These are phyloP conservation scores for Ceraclea dissimilis DNA, from an alignment of 2,888 invertebrate genomes.

Conservation along the genomic window DNA sequence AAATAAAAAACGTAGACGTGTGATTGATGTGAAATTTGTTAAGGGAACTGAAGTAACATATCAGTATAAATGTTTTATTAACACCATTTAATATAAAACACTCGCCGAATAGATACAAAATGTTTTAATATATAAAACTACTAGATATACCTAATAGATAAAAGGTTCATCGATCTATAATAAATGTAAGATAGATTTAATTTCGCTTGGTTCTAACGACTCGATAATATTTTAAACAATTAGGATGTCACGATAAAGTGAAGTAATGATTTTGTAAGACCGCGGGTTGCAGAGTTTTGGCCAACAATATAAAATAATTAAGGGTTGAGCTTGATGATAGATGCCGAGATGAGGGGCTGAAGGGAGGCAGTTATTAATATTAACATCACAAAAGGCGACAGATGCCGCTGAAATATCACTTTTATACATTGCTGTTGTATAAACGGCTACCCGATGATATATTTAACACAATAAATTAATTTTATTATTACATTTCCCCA, in stretches of 20 bases:
- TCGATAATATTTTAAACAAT: too few species aligned
- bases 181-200: too few species aligned
- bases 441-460: not conserved
- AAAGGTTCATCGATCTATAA: too few species aligned
- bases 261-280: conserved; percentile 5
- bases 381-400: conserved; percentile 26
- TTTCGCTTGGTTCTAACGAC: too few species aligned
- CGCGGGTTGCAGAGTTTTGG: conserved; percentile 12
- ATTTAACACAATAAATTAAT: conserved; percentile 1
- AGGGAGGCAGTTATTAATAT: conserved; percentile 21
- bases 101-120: too few species aligned
- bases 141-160: too few species aligned
- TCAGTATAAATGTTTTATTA: too few species aligned
- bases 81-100: too few species aligned
- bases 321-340: conserved; percentile 9
- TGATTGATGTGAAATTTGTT: too few species aligned
- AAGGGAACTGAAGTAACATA: too few species aligned
- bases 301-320: conserved; percentile 26
- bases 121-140: too few species aligned
- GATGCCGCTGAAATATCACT: conserved; percentile 16
- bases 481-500: not conserved
- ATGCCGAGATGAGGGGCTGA: not conserved
- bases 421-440: not conserved
- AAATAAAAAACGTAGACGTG: too few species aligned
- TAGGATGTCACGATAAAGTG: conserved; percentile 8